Percentiles rank a stretch among this genome's conserved stretches.
Conservation (phyloP, 1,140 invertebrate species). For the Nasonia vitripennis region DNA sequence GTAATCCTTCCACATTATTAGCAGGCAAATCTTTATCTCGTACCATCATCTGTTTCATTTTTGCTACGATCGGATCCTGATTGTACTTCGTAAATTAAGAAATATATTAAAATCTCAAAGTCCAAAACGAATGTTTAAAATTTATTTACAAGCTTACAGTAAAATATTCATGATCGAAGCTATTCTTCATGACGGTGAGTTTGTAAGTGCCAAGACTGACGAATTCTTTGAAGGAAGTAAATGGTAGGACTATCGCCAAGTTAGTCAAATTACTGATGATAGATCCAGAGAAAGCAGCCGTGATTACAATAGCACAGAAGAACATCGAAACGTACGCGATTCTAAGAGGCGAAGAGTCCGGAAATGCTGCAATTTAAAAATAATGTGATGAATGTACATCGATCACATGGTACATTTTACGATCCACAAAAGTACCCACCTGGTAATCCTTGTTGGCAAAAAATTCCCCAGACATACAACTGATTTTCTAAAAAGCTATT, state of each 20-base stretch:
- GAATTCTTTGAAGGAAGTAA: not conserved
- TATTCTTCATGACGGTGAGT: not conserved
- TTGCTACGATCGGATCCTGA: not conserved
- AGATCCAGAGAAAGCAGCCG: not conserved
- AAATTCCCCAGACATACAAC: slow-evolving; percentile 22
- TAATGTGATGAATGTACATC: not conserved
- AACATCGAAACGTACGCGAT: not conserved
- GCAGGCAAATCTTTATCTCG: not conserved
- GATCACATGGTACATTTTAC: not conserved
- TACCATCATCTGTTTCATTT: not conserved
- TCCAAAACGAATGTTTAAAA: not conserved
- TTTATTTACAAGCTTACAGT: not conserved
- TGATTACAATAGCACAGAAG: not conserved
- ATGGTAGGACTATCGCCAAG: not conserved
- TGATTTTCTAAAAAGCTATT: not conserved
- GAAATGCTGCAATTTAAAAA: slow-evolving; percentile 3
- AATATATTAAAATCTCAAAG: not conserved
- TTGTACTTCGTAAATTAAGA: not conserved
- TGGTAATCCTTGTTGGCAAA: slow-evolving; percentile 29
- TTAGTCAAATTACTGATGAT: not conserved
- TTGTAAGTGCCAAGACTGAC: not conserved
- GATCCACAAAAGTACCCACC: not conserved
- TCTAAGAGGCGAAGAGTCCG: not conserved
- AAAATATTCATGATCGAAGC: not conserved
- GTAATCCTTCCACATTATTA: slow-evolving; percentile 1